phyloP scores from a whole-genome alignment of 2,888 invertebrate genomes.

The Halocaridina rubra region DNA sequence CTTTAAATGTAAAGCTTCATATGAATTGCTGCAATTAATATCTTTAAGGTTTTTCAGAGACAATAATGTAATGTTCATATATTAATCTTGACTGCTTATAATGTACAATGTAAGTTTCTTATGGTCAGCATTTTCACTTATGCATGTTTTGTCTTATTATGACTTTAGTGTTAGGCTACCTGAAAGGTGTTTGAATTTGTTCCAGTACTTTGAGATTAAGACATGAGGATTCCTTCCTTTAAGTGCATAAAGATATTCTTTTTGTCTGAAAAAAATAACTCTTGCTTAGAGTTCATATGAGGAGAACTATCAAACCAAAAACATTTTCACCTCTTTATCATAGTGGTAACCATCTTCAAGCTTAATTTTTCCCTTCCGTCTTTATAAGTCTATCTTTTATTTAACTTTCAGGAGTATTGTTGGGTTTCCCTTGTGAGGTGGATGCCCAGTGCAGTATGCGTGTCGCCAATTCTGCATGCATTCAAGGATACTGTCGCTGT shows the following conservation, averaged over 20 bases:
- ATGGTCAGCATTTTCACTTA: too few relatives aligned
- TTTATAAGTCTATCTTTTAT: background rate
- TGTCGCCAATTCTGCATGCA: constrained; percentile 87
- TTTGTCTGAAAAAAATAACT: background rate
- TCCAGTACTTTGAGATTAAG: background rate
- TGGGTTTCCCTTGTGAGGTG: constrained; percentile 85
- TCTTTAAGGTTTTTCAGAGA: too few relatives aligned
- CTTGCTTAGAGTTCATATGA: background rate
- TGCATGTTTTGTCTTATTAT: too few relatives aligned
- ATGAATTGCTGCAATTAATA: too few relatives aligned
- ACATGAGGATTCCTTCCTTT: background rate
- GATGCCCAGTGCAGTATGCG: constrained; percentile 88
- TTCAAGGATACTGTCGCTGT: constrained; percentile 86
- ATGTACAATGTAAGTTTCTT: too few relatives aligned
- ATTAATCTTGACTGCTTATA: too few relatives aligned
- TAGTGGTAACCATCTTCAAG: background rate
- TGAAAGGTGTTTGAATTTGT: too few relatives aligned
- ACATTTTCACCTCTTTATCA: background rate
- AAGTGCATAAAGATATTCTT: background rate
- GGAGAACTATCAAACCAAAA: background rate
- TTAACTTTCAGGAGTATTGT: constrained; percentile 78
- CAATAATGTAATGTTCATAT: too few relatives aligned
- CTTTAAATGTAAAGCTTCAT: too few relatives aligned
- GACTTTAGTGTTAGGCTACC: too few relatives aligned
- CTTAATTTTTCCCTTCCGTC: background rate